A percentile compares a stretch with the other conserved stretches of the same genome.
These are phyloP conservation scores for Xenentodon cancila DNA, from an alignment of 2,797 vertebrate species.

Conservation along the genomic window DNA sequence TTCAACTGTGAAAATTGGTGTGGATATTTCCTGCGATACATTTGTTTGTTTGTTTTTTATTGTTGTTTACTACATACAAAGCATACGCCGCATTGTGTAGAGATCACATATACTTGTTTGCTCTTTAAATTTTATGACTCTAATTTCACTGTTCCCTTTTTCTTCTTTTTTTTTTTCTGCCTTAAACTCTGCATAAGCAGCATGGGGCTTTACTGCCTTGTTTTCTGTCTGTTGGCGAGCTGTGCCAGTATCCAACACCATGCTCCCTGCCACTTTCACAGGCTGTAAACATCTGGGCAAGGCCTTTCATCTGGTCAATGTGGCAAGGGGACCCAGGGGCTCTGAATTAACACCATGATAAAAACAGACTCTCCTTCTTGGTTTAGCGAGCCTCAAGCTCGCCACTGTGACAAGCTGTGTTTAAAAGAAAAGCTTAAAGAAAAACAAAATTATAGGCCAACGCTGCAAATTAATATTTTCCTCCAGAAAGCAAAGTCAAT, in stretches of 20 bases:
- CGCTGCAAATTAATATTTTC: conserved; percentile 83
- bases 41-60: not conserved
- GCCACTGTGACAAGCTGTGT: conserved; percentile 69
- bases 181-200: conserved; percentile 72
- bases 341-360: conserved; percentile 80
- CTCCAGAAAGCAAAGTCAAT: conserved; percentile 74
- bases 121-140: conserved; percentile 53
- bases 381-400: conserved; percentile 71
- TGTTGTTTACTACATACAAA: not conserved
- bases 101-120: conserved; percentile 25
- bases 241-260: conserved; percentile 77
- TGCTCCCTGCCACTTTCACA: conserved; percentile 83
- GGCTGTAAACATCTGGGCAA: conserved; percentile 83
- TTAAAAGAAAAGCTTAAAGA: conserved; percentile 27
- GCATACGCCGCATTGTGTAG: not conserved
- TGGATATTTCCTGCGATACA: not conserved
- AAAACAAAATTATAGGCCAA: conserved; percentile 70
- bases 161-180: too few species aligned
- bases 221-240: conserved; percentile 80
- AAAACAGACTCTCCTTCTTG: conserved; percentile 73
- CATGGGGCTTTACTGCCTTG: conserved; percentile 81
- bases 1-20: not conserved
- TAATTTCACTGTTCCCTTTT: conserved; percentile 55
- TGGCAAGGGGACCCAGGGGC: conserved; percentile 80
- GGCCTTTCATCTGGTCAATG: conserved; percentile 85